A percentile compares a stretch with the other conserved stretches of the same genome.
phyloP scores from a whole-genome alignment of 2,113 vertebrate species.

The Myrmecophaga tridactyla region DNA sequence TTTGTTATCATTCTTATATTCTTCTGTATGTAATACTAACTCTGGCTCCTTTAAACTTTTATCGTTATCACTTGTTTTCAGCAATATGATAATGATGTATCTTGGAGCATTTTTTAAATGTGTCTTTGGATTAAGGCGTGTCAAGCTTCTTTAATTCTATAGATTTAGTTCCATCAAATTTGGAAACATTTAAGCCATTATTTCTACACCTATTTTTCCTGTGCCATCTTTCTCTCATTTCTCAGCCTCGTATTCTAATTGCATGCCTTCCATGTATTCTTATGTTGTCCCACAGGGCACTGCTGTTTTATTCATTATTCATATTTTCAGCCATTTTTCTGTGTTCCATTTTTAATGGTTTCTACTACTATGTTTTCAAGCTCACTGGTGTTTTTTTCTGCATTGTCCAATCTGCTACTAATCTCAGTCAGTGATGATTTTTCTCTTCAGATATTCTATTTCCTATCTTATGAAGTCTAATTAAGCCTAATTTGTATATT shows the following conservation, averaged over 20 bases:
- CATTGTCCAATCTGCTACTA: not conserved
- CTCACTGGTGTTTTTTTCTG: not conserved
- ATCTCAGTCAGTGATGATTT: not conserved
- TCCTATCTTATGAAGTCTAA: not conserved
- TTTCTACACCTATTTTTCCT: not conserved
- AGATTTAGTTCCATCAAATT: not conserved
- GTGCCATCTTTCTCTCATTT: not conserved
- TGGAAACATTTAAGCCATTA: too few relatives aligned
- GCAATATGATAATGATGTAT: too few relatives aligned
- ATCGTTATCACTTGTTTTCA: too few relatives aligned
- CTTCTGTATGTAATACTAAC: not conserved
- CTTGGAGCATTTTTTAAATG: not conserved
- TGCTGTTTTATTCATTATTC: not conserved
- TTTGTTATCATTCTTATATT: not conserved
- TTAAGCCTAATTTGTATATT: not conserved
- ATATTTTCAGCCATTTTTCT: not conserved
- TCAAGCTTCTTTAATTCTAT: not conserved
- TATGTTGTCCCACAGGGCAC: not conserved
- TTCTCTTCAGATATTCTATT: not conserved
- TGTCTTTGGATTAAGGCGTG: not conserved
- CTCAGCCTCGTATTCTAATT: not conserved
- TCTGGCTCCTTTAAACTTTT: not conserved
- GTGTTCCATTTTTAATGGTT: not conserved
- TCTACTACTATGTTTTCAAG: not conserved
- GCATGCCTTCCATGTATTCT: not conserved